A percentile compares a stretch with the other conserved stretches of the same genome.
phyloP scores from a whole-genome alignment of 2,888 invertebrate species.

The Thymelicus lineola region DNA sequence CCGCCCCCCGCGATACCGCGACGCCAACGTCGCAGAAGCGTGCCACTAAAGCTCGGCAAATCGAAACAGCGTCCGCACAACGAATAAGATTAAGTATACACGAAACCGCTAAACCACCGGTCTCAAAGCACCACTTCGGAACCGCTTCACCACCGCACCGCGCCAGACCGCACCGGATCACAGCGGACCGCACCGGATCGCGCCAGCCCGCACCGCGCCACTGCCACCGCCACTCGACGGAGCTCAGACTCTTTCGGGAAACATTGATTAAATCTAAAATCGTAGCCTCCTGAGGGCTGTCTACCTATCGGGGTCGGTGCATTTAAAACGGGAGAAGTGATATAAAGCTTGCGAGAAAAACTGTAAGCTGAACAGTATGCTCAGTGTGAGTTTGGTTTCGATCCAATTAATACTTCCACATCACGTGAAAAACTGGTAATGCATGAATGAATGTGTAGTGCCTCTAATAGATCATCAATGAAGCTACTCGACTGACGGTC shows the following conservation, averaged over 20 bases:
- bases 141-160: constrained; percentile 40
- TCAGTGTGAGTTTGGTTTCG: background rate
- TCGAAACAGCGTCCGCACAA: constrained; percentile 56
- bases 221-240: constrained; percentile 29
- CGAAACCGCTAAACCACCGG: constrained; percentile 51
- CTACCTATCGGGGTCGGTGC: constrained; percentile 32
- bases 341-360: constrained; percentile 28
- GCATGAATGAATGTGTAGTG: background rate
- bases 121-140: constrained; percentile 49
- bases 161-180: constrained; percentile 1
- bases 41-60: constrained; percentile 64
- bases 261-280: constrained; percentile 13
- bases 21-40: constrained; percentile 55
- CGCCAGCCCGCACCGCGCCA: constrained; percentile 37
- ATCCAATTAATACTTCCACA: background rate
- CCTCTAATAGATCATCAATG: background rate
- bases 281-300: constrained; percentile 18
- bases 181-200: constrained; percentile 33
- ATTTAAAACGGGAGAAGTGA: constrained; percentile 34
- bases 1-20: constrained; percentile 43
- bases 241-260: constrained; percentile 19
- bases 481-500: background rate
- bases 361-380: constrained; percentile 14
- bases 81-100: constrained; percentile 48
- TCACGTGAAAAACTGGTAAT: background rate